Percentiles rank a stretch among this genome's conserved stretches.
Conservation (phyloP, 2,888 invertebrate genomes). For the Cerastis leucographa region DNA sequence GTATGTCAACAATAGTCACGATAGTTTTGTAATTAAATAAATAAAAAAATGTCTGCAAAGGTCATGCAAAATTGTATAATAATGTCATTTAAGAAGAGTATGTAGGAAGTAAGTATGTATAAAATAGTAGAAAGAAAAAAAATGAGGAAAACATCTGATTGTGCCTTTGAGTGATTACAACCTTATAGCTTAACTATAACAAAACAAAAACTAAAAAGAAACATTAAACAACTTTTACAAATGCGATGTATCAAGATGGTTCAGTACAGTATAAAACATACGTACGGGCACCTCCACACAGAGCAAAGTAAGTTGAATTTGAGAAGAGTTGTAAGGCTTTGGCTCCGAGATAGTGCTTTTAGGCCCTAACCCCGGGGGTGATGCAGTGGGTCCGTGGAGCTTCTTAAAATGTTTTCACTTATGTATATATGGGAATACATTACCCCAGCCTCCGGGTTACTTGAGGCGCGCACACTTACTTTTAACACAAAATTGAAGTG, state of each 20-base stretch:
- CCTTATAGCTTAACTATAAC: neutral
- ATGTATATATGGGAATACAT: conserved; percentile 91
- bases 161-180: neutral
- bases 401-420: conserved; percentile 91
- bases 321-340: conserved; percentile 91
- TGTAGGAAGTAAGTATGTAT: too few relatives aligned
- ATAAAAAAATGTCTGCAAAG: neutral
- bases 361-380: conserved; percentile 91
- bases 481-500: conserved; percentile 90
- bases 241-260: conserved; percentile 75
- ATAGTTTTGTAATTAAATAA: neutral
- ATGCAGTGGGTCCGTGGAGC: conserved; percentile 89
- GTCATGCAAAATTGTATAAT: neutral
- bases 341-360: conserved; percentile 91
- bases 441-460: conserved; percentile 89
- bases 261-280: conserved; percentile 73
- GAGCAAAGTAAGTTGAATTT: conserved; percentile 91
- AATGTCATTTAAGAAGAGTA: neutral
- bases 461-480: conserved; percentile 88
- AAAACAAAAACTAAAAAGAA: neutral
- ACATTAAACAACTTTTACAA: neutral
- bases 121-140: neutral
- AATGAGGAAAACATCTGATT: neutral
- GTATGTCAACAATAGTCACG: neutral
- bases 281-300: conserved; percentile 85